Evolutionary conservation across 2,888 invertebrate genomes (phyloP), one percentile per base, ranked within the genome.

Genomic region (Hirtodrosophila histrioides): DNA sequence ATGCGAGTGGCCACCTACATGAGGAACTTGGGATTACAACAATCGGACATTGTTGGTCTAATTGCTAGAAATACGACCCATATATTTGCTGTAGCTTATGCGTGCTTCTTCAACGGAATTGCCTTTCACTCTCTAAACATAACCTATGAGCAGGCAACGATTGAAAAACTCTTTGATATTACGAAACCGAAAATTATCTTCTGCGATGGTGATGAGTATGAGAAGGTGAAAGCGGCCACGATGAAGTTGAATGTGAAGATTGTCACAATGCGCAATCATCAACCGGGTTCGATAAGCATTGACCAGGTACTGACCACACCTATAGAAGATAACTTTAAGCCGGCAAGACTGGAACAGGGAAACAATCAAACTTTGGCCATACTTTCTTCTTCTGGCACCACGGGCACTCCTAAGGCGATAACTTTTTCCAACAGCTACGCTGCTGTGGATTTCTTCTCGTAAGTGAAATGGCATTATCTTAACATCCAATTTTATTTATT

Each of bases 331-430:
- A 43, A 45, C 37, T 58, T 51, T 33, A 23, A n/a, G 29, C 81
- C 81, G 4, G 66, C 68, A 39, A 57, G 56, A 29, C 62, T 76
- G 6, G 70, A 67, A 17, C 37, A 67, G 24, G 79, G 81, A 10
- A 72, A 72, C 2, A 68, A 75, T 58, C 78, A 83, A 57, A 74
- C 75, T 3, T 76, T 81, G 4, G 79, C 78, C 0, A 86, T 89
- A 66, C 49, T 87, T 0, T 81, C 86, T 35, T 75, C 88, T 0
- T 84, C 87, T 10, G 88, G 89, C 9, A 85, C 85, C 3, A 64
- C 76, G 2, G 31, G 31, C 3, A 31, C 0, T 31, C 31, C 31
- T 7, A 31, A 31, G 31, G 9, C 9, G 9, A 1, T 7, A 4
- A 31, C 31, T 7, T 31, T 8, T 4, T 8, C 31, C 3, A 31